phyloP scores from a whole-genome alignment of 2,113 vertebrate species.

The Cyprinodon brontotheroides region DNA sequence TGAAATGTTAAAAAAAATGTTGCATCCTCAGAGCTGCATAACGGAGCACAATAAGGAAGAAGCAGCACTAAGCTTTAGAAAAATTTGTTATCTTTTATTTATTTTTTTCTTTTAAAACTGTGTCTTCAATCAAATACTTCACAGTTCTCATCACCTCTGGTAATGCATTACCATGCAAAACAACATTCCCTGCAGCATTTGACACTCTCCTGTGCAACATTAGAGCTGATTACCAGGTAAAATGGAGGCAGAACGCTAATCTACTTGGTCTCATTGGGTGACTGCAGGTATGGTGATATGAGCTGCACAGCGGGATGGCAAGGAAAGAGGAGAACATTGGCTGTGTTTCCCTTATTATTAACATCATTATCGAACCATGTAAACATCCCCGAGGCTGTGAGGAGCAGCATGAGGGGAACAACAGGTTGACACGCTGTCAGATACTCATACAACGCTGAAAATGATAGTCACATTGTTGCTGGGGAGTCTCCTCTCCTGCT shows the following conservation, averaged over 20 bases:
- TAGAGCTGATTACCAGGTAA: conserved; percentile 49
- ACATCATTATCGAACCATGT: conserved; percentile 63
- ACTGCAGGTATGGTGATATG: conserved; percentile 46
- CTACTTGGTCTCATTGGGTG: conserved; percentile 29
- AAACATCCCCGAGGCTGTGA: conserved; percentile 52
- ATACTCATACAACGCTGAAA: conserved; percentile 56
- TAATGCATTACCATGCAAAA: conserved; percentile 14
- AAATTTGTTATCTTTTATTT: background rate
- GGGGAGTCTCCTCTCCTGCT: conserved; percentile 40
- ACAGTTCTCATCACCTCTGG: conserved; percentile 7
- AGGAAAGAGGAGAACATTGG: background rate
- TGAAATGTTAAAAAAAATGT: background rate
- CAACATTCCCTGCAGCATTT: conserved; percentile 17
- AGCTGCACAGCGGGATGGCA: conserved; percentile 16
- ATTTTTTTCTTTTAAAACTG: conserved; percentile 1
- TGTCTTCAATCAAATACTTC: background rate
- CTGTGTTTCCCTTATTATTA: conserved; percentile 50
- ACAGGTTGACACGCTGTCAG: conserved; percentile 58
- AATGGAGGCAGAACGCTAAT: conserved; percentile 38
- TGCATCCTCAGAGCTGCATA: background rate
- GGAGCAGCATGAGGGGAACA: conserved; percentile 45
- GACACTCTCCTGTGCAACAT: conserved; percentile 35
- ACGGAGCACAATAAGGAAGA: background rate
- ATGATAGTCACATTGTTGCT: conserved; percentile 53
- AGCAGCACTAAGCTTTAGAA: background rate